These are phyloP conservation scores for Brachyrhaphis roseni DNA, from an alignment of 2,797 vertebrate species.

Conservation along the genomic window DNA sequence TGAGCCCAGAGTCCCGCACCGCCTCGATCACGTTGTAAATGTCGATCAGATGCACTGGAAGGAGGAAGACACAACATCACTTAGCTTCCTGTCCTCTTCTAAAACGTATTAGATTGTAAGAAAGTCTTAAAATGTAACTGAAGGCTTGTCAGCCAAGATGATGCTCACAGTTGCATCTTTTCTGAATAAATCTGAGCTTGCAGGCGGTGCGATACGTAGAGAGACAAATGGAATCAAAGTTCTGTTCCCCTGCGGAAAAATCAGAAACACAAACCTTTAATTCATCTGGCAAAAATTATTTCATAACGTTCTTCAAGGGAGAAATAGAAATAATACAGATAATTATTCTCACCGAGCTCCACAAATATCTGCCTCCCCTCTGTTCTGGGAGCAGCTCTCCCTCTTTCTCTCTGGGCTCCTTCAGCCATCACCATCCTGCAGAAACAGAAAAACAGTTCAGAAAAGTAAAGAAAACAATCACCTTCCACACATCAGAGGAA, in stretches of 20 bases:
- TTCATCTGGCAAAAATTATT: neutral
- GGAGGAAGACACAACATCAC: neutral
- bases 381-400: slow-evolving; percentile 53
- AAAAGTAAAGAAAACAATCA: neutral
- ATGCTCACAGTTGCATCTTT: slow-evolving; percentile 92
- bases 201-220: slow-evolving; percentile 94
- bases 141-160: neutral
- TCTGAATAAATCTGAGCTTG: slow-evolving; percentile 93
- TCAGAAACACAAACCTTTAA: neutral
- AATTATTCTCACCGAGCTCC: slow-evolving; percentile 89
- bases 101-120: neutral
- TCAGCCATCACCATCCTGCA: slow-evolving; percentile 79
- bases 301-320: neutral
- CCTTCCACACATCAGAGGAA: neutral
- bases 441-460: slow-evolving; percentile 1
- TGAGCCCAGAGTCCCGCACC: slow-evolving; percentile 92
- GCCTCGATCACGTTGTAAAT: slow-evolving; percentile 96
- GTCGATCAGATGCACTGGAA: slow-evolving; percentile 90
- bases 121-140: neutral
- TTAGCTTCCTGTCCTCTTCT: neutral
- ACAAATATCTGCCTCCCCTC: slow-evolving; percentile 90
- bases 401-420: slow-evolving; percentile 62
- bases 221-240: slow-evolving; percentile 91
- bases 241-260: slow-evolving; percentile 83
- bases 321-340: neutral